Evolutionary conservation across 2,113 vertebrate species (phyloP).

Genomic region (Cercocebus atys): DNA sequence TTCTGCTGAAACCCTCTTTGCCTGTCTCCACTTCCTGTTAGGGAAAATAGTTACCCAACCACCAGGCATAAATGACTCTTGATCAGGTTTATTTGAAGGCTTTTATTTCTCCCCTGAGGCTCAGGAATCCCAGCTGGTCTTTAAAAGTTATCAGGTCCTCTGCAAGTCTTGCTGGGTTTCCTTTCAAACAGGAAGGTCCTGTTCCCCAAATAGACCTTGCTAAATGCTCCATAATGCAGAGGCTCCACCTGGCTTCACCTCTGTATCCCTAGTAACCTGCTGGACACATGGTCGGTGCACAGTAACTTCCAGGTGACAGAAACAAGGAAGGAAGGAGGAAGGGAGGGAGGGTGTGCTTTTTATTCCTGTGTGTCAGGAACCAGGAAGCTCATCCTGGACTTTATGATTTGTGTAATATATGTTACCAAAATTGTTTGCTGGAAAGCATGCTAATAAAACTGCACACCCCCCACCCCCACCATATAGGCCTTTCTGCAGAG

Average conservation of each 20-base stretch:
- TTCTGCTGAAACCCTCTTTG: background rate
- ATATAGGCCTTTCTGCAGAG: background rate
- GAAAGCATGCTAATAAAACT: background rate
- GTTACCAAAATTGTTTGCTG: background rate
- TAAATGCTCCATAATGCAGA: accelerated
- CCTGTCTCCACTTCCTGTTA: background rate
- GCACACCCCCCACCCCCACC: background rate
- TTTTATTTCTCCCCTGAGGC: background rate
- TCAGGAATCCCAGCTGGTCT: constrained; percentile 1
- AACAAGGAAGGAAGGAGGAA: background rate
- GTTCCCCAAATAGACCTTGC: background rate
- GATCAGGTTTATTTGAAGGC: background rate
- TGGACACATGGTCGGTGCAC: background rate
- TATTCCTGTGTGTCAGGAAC: background rate
- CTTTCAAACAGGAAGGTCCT: background rate
- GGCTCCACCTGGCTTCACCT: background rate
- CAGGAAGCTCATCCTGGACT: background rate
- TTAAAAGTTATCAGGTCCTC: background rate
- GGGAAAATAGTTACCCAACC: background rate
- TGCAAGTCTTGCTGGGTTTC: background rate
- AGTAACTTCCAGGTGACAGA: background rate
- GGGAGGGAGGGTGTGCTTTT: background rate
- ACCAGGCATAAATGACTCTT: background rate
- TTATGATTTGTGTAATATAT: background rate
- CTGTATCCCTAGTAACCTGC: background rate